These are phyloP conservation scores for Lithophane socia DNA, from an alignment of 2,888 invertebrate species.

Conservation along the genomic window DNA sequence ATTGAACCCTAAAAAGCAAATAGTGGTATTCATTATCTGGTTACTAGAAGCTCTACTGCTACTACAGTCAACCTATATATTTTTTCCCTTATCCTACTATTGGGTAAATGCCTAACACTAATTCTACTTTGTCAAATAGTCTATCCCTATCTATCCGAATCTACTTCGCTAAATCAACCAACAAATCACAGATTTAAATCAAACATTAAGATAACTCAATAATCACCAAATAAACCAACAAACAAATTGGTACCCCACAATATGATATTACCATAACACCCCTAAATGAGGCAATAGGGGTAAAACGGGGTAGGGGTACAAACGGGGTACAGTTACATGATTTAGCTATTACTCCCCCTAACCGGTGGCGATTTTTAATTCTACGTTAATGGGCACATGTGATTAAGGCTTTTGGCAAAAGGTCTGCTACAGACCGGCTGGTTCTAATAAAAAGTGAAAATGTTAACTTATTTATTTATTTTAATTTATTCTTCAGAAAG, in stretches of 20 bases:
- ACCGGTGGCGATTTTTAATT: constrained; percentile 70
- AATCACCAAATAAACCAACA: constrained; percentile 63
- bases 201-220: constrained; percentile 50
- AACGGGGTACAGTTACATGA: constrained; percentile 74
- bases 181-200: constrained; percentile 31
- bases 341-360: constrained; percentile 79
- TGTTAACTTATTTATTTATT: background rate
- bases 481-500: no score
- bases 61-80: no score
- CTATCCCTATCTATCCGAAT: background rate
- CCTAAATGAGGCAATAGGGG: constrained; percentile 50
- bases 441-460: background rate
- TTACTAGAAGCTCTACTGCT: no score
- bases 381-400: constrained; percentile 66
- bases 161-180: constrained; percentile 17
- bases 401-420: constrained; percentile 52
- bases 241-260: constrained; percentile 67
- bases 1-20: no score
- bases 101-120: no score
- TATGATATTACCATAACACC: constrained; percentile 61
- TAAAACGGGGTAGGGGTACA: constrained; percentile 45
- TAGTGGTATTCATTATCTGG: no score
- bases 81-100: no score
- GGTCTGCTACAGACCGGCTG: background rate
- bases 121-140: background rate